Conservation (phyloP, 2,113 vertebrate genomes). For the Caranx melampygus region DNA sequence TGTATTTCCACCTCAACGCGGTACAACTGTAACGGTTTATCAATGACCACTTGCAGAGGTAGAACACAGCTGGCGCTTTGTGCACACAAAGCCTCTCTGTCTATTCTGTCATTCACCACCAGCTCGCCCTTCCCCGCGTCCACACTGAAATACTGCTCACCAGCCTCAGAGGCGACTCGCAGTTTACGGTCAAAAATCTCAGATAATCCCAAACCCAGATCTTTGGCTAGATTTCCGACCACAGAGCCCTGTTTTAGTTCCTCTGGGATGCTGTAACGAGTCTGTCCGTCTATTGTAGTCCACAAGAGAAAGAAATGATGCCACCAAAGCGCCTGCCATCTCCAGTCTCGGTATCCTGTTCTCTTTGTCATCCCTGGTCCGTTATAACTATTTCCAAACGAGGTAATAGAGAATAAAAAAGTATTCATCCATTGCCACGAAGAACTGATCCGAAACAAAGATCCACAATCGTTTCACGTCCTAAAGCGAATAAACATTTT, state of each 20-base stretch:
- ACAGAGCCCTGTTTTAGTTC: slow-evolving; percentile 81
- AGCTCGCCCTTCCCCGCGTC: slow-evolving; percentile 83
- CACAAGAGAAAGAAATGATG: slow-evolving; percentile 72
- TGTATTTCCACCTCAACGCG: slow-evolving; percentile 85
- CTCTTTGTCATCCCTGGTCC: slow-evolving; percentile 68
- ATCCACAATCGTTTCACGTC: not conserved
- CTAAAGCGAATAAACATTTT: not conserved
- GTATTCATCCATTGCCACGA: slow-evolving; percentile 26
- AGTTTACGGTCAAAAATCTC: slow-evolving; percentile 82
- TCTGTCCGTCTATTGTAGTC: slow-evolving; percentile 77
- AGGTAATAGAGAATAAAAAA: not conserved
- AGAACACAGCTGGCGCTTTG: slow-evolving; percentile 83
- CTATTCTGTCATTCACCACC: slow-evolving; percentile 85
- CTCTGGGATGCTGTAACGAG: slow-evolving; percentile 82
- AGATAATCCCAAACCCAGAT: slow-evolving; percentile 82
- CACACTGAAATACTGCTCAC: slow-evolving; percentile 83
- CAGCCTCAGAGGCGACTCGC: slow-evolving; percentile 82
- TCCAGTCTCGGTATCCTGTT: slow-evolving; percentile 64
- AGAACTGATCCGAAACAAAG: slow-evolving; percentile 12
- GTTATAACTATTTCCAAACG: slow-evolving; percentile 31
- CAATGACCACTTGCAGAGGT: slow-evolving; percentile 83
- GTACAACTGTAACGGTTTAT: slow-evolving; percentile 84
- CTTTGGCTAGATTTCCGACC: slow-evolving; percentile 85
- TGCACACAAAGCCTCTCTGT: slow-evolving; percentile 87
- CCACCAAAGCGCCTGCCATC: slow-evolving; percentile 73